phyloP scores from a whole-genome alignment of 2,113 vertebrate species.

The Cyphomyrus discorhynchus region DNA sequence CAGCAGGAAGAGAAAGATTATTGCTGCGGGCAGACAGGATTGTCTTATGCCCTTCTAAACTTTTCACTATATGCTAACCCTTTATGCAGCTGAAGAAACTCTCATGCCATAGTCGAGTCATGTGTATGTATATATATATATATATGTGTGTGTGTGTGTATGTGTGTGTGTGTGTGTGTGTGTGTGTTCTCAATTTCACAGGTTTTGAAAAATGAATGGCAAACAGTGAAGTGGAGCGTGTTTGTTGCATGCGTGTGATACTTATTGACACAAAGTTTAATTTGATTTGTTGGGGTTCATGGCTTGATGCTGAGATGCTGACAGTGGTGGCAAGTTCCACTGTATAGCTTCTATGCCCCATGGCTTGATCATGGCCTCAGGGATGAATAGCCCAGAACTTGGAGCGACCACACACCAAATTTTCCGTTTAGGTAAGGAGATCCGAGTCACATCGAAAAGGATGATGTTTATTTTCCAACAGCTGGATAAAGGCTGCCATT shows the following conservation, averaged over 20 bases:
- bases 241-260: not conserved
- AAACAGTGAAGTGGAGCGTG: not conserved
- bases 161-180: no score
- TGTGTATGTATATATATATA: no score
- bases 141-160: no score
- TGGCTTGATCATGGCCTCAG: not conserved
- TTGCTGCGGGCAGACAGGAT: not conserved
- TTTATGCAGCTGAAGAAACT: not conserved
- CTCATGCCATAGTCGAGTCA: not conserved
- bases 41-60: not conserved
- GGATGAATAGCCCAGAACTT: not conserved
- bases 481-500: not conserved
- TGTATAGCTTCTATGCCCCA: not conserved
- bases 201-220: no score
- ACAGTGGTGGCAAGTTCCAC: not conserved
- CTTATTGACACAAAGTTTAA: not conserved
- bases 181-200: no score
- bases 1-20: not conserved
- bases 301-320: not conserved
- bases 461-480: not conserved
- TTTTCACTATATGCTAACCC: not conserved
- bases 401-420: not conserved
- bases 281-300: not conserved
- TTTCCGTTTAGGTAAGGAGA: not conserved
- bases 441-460: not conserved